Conservation (phyloP, 2,888 invertebrate genomes). For the Tetanocera ferruginea region DNA sequence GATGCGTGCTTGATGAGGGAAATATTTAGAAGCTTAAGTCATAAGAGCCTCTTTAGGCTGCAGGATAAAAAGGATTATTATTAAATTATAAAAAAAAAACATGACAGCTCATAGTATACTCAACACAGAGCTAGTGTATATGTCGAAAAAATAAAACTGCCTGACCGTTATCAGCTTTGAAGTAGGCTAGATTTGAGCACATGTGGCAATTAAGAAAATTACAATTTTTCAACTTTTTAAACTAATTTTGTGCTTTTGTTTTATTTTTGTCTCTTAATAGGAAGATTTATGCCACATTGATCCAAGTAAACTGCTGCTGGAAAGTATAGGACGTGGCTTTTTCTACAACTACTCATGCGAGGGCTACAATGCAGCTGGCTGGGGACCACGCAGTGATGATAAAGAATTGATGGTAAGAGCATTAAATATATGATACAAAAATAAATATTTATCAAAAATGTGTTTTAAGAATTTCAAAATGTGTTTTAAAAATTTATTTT, state of each 20-base stretch:
- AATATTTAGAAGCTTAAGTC: too few relatives aligned
- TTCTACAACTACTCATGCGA: slow-evolving; percentile 95
- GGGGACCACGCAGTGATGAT: slow-evolving; percentile 84
- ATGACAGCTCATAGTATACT: too few relatives aligned
- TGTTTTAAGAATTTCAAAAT: not conserved
- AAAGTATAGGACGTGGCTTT: slow-evolving; percentile 88
- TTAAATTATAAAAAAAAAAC: too few relatives aligned
- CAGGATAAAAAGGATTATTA: too few relatives aligned
- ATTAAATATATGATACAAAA: not conserved
- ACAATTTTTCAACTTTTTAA: not conserved
- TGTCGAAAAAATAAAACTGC: too few relatives aligned
- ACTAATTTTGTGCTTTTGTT: not conserved
- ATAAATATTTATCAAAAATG: not conserved
- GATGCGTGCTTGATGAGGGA: too few relatives aligned
- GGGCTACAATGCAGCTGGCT: slow-evolving; percentile 89
- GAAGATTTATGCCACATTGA: slow-evolving; percentile 86
- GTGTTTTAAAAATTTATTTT: too few relatives aligned
- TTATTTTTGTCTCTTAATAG: slow-evolving; percentile 45
- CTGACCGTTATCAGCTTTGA: too few relatives aligned
- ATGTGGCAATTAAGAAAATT: too few relatives aligned
- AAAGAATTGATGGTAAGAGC: slow-evolving; percentile 80
- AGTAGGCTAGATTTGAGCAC: too few relatives aligned
- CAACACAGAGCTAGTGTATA: too few relatives aligned
- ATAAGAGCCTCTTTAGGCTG: too few relatives aligned
- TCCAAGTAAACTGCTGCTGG: slow-evolving; percentile 86